phyloP scores from a whole-genome alignment of 2,113 vertebrate species.

The Suricata suricatta region DNA sequence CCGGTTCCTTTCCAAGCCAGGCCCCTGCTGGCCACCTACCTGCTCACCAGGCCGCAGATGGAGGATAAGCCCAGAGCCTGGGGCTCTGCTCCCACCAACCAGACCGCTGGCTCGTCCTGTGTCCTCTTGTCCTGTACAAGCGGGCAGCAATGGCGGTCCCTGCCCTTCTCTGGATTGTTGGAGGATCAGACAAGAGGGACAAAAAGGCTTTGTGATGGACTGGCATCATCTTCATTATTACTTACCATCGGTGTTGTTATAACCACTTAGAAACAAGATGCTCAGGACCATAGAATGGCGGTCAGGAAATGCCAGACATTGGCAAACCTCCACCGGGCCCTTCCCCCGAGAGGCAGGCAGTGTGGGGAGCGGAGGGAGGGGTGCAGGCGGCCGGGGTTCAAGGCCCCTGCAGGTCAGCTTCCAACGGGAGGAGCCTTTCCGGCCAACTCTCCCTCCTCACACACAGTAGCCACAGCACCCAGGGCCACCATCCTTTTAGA shows the following conservation, averaged over 20 bases:
- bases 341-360: neutral
- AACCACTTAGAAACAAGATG: neutral
- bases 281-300: neutral
- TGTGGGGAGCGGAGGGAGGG: neutral
- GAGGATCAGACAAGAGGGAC: neutral
- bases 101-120: rapidly evolving
- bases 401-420: neutral
- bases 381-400: neutral
- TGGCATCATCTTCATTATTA: neutral
- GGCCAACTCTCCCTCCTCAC: neutral
- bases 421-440: no score
- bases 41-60: neutral
- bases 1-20: neutral
- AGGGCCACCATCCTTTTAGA: neutral
- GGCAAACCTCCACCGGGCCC: neutral
- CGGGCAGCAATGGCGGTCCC: neutral
- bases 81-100: neutral
- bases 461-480: neutral
- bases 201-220: neutral
- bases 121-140: neutral
- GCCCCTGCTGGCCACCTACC: neutral
- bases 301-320: neutral
- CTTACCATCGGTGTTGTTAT: neutral
- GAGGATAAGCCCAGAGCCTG: neutral
- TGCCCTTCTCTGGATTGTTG: neutral